A percentile compares a stretch with the other conserved stretches of the same genome.
These are phyloP conservation scores for Ailurus styani DNA, from an alignment of 2,113 vertebrate species.

Conservation along the genomic window DNA sequence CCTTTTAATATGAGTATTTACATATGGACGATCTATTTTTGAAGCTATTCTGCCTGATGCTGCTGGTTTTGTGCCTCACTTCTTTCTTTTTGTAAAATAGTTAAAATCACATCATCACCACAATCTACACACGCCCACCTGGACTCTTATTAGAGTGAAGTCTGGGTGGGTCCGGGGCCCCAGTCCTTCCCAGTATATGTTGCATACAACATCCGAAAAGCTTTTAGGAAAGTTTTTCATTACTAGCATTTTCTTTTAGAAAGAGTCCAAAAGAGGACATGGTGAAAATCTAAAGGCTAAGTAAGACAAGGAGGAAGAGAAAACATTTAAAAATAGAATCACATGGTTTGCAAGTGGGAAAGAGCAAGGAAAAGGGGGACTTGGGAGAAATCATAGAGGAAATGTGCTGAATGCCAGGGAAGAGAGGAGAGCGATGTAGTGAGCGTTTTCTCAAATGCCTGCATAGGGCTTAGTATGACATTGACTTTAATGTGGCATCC, in stretches of 20 bases:
- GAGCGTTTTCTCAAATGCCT: background rate
- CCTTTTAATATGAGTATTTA: background rate
- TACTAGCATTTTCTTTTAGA: background rate
- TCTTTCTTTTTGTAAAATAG: conserved; percentile 4
- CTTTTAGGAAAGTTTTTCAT: background rate
- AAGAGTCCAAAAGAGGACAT: conserved; percentile 21
- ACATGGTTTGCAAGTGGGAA: background rate
- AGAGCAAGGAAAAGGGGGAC: background rate
- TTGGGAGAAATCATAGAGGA: background rate
- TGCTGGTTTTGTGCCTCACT: background rate
- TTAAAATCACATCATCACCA: background rate
- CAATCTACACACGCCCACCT: background rate
- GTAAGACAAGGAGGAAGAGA: conserved; percentile 9
- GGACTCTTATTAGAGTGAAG: background rate
- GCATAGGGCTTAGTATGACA: background rate
- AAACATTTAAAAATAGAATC: conserved; percentile 16
- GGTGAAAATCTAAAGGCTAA: background rate
- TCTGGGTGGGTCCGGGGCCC: background rate
- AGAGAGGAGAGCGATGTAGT: background rate
- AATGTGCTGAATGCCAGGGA: background rate
- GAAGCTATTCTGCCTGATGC: background rate
- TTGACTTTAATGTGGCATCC: background rate
- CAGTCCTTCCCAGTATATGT: background rate
- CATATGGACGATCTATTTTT: background rate
- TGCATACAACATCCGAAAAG: background rate